Percentiles rank a stretch among this genome's conserved stretches.
These are phyloP conservation scores for Cyprinodon diabolis DNA, from an alignment of 2,797 vertebrate genomes.

Conservation along the genomic window DNA sequence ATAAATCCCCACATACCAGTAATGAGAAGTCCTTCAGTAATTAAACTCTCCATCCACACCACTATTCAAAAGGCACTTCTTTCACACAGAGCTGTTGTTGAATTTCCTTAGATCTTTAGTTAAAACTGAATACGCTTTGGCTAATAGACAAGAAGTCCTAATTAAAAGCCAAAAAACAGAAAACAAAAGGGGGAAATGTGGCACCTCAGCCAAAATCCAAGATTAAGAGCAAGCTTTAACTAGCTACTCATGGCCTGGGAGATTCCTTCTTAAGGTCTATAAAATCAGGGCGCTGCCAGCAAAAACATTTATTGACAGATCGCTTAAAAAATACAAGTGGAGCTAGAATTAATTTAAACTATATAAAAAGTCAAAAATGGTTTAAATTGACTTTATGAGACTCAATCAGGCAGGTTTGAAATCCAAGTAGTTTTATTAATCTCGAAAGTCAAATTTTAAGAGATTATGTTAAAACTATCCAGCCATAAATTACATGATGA, in stretches of 20 bases:
- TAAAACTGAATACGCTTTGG: not conserved
- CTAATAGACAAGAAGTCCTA: not conserved
- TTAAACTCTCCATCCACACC: slow-evolving; percentile 3
- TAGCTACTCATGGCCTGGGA: slow-evolving; percentile 10
- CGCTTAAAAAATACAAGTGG: not conserved
- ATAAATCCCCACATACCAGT: not conserved
- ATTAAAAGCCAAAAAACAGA: slow-evolving; percentile 1
- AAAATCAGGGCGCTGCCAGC: not conserved
- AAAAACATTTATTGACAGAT: not conserved
- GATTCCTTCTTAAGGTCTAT: not conserved
- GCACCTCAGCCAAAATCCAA: slow-evolving; percentile 5
- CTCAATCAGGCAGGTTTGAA: not conserved
- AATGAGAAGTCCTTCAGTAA: not conserved
- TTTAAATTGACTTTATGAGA: not conserved
- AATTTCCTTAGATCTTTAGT: slow-evolving; percentile 4
- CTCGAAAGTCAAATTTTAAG: not conserved
- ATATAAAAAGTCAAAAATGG: not conserved
- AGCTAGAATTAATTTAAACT: not conserved
- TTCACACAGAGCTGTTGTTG: not conserved
- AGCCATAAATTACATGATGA: not conserved
- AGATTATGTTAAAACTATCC: not conserved
- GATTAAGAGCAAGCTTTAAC: slow-evolving; percentile 13
- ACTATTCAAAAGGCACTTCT: not conserved
- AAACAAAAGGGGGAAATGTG: not conserved
- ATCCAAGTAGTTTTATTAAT: too few species aligned